Conservation (phyloP, 2,888 invertebrate genomes). For the Sinohyriopsis cumingii region DNA sequence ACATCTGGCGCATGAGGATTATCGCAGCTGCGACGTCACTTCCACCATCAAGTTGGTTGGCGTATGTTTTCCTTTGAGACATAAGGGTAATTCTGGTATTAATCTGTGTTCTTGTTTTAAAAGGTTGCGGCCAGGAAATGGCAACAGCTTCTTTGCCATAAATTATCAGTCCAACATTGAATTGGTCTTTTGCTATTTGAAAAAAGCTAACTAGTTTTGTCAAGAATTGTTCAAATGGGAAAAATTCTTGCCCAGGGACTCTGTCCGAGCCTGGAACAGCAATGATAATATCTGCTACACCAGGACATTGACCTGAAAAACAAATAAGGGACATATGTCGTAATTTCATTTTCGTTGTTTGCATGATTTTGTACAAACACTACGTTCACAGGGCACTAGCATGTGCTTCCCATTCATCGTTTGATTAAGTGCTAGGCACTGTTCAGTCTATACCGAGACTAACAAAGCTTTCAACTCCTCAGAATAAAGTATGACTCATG, state of each 20-base stretch:
- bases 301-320: slow-evolving; percentile 37
- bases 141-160: slow-evolving; percentile 38
- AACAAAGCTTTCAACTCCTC: too few species aligned
- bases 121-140: slow-evolving; percentile 38
- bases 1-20: slow-evolving; percentile 45
- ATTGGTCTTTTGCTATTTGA: slow-evolving; percentile 26
- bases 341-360: too few species aligned
- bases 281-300: slow-evolving; percentile 42
- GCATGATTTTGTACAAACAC: too few species aligned
- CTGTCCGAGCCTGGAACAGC: slow-evolving; percentile 39
- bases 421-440: too few species aligned
- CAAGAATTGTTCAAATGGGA: slow-evolving; percentile 48
- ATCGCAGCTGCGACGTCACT: slow-evolving; percentile 40
- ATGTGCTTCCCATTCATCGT: too few species aligned
- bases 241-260: slow-evolving; percentile 48
- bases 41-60: slow-evolving; percentile 28
- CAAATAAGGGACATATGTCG: neutral
- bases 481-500: too few species aligned
- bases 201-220: slow-evolving; percentile 45
- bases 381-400: too few species aligned
- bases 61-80: slow-evolving; percentile 35
- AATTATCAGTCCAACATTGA: slow-evolving; percentile 43
- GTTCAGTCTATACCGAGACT: too few species aligned
- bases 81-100: slow-evolving; percentile 47
- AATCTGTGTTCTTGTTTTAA: slow-evolving; percentile 33